Evolutionary conservation across 2,888 invertebrate genomes (phyloP), one percentile per base, ranked within the genome.

Genomic region (Phaonia tiefii): DNA sequence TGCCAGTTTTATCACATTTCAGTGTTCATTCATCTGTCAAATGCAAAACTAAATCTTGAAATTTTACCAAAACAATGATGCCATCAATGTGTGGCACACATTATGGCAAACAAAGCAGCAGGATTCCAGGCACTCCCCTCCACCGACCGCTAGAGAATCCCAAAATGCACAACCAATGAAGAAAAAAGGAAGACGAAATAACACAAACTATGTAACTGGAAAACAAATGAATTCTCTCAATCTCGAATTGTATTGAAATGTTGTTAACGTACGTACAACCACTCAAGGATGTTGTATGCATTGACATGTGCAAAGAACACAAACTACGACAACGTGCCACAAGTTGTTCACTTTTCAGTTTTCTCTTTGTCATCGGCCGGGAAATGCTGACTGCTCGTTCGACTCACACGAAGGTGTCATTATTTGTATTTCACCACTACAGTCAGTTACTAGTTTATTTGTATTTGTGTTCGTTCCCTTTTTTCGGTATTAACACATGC

Each of bases 401-500:
- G 49, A 71, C 49, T 10, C 31, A 8, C 49, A n/a, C n/a, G n/a
- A 8, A 67, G 67, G 74, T 75, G 66, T 39, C 67, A 60, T 42
- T 76, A 71, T 80, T 77, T 74, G 71, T 42, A 51, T 72, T 56
- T 31, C 22, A 67, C 54, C 54, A 25, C 42, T 20, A 31, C 31
- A n/a, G n/a, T n/a, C n/a, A n/a, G n/a, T n/a, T 31, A 31, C 31
- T 31, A 31, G n/a, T 31, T 31, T 31, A 31, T 8, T 31, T 3
- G 31, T 31, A 31, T 31, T 31, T 31, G 31, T 31, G 31, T 31
- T 31, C 4, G 3, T 31, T 31, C 31, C 8, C 31, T 63, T 51
- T 67, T 75, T 70, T 78, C 46, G 54, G 60, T 78, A 77, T 81
- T 75, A 77, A 75, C 77, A n/a, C n/a, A n/a, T n/a, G n/a, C n/a